phyloP scores from a whole-genome alignment of 2,113 vertebrate genomes.

The Pelecanus crispus region DNA sequence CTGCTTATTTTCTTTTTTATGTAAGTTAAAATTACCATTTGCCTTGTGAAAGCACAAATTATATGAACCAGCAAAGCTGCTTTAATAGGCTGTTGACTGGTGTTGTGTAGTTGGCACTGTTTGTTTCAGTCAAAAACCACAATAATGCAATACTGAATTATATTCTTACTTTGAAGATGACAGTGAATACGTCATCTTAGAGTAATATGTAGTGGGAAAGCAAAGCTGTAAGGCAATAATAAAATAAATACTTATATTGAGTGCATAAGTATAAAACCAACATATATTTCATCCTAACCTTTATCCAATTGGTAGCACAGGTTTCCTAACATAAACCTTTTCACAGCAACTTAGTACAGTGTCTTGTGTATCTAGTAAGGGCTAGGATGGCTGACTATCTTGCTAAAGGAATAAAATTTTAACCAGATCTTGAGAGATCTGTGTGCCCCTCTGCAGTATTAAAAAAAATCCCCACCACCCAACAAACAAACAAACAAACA shows the following conservation, averaged over 20 bases:
- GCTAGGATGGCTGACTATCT: background rate
- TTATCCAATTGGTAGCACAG: background rate
- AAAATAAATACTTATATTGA: background rate
- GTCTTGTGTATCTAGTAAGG: background rate
- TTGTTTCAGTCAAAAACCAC: background rate
- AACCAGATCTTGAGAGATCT: background rate
- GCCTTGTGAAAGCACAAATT: background rate
- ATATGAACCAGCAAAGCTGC: background rate
- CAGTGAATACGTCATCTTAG: background rate
- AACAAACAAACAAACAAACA: background rate
- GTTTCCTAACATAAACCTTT: background rate
- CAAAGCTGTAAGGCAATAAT: background rate
- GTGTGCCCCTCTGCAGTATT: background rate
- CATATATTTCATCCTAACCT: background rate
- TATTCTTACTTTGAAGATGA: background rate
- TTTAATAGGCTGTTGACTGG: background rate
- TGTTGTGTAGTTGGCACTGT: background rate
- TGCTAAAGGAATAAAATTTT: background rate
- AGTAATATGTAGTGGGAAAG: background rate
- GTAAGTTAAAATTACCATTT: background rate
- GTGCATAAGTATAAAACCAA: background rate
- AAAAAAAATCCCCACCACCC: background rate
- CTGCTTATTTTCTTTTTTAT: background rate
- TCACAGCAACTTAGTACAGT: background rate
- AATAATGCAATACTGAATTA: background rate